Percentiles rank a stretch among this genome's conserved stretches.
phyloP scores from a whole-genome alignment of 2,797 vertebrate genomes.

The Platyrinchus mystaceus region DNA sequence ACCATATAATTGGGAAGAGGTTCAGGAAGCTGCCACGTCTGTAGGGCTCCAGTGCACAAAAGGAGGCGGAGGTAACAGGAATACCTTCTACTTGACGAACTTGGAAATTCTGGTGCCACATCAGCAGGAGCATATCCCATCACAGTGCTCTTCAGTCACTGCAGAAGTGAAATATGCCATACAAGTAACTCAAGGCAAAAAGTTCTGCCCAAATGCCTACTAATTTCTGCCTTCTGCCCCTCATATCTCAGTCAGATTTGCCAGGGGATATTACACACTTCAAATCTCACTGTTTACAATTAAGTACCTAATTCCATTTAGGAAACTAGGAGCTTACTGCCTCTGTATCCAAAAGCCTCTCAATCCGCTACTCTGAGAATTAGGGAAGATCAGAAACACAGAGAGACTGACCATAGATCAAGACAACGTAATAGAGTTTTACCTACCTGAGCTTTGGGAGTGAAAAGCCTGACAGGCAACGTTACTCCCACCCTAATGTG shows the following conservation, averaged over 20 bases:
- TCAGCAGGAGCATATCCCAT: constrained; percentile 61
- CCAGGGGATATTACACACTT: not conserved
- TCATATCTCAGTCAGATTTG: not conserved
- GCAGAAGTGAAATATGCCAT: not conserved
- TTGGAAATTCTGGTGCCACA: constrained; percentile 70
- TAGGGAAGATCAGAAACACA: not conserved
- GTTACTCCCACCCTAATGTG: not conserved
- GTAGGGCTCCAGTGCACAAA: constrained; percentile 41
- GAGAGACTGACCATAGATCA: not conserved
- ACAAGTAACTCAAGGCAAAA: not conserved
- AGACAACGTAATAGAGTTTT: not conserved
- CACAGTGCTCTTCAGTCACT: not conserved
- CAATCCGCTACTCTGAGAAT: not conserved
- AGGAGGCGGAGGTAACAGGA: constrained; percentile 58
- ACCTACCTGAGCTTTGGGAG: not conserved
- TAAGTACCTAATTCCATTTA: not conserved
- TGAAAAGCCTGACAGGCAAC: not conserved
- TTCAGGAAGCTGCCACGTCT: constrained; percentile 67
- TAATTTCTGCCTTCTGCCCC: not conserved
- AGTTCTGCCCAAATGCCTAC: not conserved
- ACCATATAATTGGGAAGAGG: constrained; percentile 10
- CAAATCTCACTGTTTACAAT: not conserved
- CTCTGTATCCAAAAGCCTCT: not conserved
- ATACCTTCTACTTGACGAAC: constrained; percentile 59
- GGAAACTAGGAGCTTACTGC: not conserved